Base-by-base conservation (phyloP, 2,113 vertebrate genomes). In the Cepphus grylle region DNA sequence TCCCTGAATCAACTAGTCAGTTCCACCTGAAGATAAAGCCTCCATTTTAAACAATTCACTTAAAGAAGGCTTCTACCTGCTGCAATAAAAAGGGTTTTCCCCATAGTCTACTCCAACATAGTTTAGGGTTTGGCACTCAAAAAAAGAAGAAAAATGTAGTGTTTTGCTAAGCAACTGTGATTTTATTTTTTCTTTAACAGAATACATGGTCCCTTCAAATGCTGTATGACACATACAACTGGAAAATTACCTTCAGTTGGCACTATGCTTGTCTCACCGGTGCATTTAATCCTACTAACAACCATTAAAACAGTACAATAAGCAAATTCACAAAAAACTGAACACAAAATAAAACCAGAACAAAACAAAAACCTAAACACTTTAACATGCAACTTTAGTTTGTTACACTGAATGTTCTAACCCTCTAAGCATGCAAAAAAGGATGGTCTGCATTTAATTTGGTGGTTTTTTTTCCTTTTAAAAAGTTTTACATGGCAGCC, bases 381-480 rank as follows among this genome's bases (percentile, higher is more conserved):
- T 97, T 95, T 90, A 97, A 99, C 99, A 99, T 99, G 99, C 98
- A 99, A 98, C 98, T 98, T 98, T 97, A 98, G 98, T 98, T 98
- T 97, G 97, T 98, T 98, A 98, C 98, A 98, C 58, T 97, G 97
- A 98, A 98, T 97, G 96, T 97, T 98, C 98, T 99, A 98, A 96
- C 97, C 90, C 91, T 98, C 98, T 98, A 98, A 97, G 98, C 98
- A 99, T 99, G 98, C 98, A 99, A 98, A 98, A 98, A 98, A 98
- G 97, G 98, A 98, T 98, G 98, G 98, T 98, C 98, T 98, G 98
- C 97, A 97, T 98, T 98, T 97, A 97, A 98, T 96, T n/a, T 69
- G 65, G 3, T 61, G 95, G 96, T 97, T 95, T 98, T 97, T 96
- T 94, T 56, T 88, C 47, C 61, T 89, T 96, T 97, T 96, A 43